These are phyloP conservation scores for Condylura cristata DNA, from an alignment of 2,113 vertebrate species.

Conservation along the genomic window DNA sequence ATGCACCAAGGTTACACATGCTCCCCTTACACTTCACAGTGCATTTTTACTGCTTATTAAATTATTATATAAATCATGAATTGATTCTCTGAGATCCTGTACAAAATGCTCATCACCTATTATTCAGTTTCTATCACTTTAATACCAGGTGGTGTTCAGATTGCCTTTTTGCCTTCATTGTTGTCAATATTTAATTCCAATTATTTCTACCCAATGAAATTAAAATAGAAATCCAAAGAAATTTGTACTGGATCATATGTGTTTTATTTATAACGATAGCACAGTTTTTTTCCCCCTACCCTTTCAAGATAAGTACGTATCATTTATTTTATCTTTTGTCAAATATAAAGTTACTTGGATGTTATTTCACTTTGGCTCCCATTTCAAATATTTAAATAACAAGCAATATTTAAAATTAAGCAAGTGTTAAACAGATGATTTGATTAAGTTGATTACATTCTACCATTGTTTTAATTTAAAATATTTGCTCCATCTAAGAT, in stretches of 20 bases:
- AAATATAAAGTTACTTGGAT: no score
- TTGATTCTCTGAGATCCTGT: not conserved
- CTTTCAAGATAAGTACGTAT: no score
- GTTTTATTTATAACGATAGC: no score
- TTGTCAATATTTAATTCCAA: no score
- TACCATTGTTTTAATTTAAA: not conserved
- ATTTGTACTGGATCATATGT: not conserved
- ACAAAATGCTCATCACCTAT: not conserved
- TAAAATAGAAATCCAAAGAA: not conserved
- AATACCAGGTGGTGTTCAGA: no score
- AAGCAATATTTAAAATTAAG: no score
- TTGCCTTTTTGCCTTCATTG: not conserved
- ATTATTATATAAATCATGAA: not conserved
- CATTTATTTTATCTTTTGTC: no score
- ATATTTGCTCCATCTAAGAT: not conserved
- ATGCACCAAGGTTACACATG: not conserved
- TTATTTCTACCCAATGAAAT: not conserved
- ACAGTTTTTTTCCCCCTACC: no score
- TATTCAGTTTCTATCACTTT: not conserved
- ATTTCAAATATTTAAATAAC: no score
- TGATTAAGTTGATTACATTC: not conserved
- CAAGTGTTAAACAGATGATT: not conserved
- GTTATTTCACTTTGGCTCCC: no score
- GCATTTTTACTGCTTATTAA: no score
- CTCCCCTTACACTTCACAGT: no score